Evolutionary conservation across 2,797 vertebrate genomes (phyloP), one percentile per base, ranked within the genome.

Genomic region (Malacoraja senta): DNA sequence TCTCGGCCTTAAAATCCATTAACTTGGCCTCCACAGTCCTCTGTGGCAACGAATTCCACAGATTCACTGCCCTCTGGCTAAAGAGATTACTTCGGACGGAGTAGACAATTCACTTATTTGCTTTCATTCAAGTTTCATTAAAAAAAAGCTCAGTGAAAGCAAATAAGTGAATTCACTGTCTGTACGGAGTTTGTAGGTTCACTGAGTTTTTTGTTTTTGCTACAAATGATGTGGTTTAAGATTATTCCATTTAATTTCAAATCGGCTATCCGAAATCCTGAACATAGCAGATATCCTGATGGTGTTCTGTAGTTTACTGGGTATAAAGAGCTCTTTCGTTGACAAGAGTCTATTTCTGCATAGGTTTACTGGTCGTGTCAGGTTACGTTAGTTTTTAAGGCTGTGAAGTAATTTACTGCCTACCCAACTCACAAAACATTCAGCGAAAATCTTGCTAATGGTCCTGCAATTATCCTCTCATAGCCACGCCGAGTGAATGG

Each of bases 371-470:
- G 32, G 32, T 88, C 17, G 0, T 19, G n/a, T 68, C 8, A 32
- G 63, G n/a, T 65, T 88, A 8, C 63, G 35, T 68, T 35, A 38
- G 65, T 19, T 35, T 88, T 68, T 32, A 35, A 8, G n/a, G 35
- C 15, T 35, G 63, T 68, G 68, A 88, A 68, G 63, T 8, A 88
- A 92, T 53, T 53, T 72, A 6, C 72, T 3, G 0, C 10, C 35
- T 92, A 58, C 76, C 71, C 90, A 76, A 53, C 21, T 17, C 24
- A 76, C 90, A 19, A 92, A 92, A 92, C 26, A 12, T 53, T 76
- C 90, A 92, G 38, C 53, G 71, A 92, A 76, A 92, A 76, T 92
- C 35, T 92, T 76, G 35, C 21, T 74, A 76, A 76, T 44, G 26
- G 90, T 58, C 8, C 35, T n/a, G 38, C 21, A 92, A 76, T 92